Conservation (phyloP, 1,140 invertebrate species). For the Paraescarpia echinospica region DNA sequence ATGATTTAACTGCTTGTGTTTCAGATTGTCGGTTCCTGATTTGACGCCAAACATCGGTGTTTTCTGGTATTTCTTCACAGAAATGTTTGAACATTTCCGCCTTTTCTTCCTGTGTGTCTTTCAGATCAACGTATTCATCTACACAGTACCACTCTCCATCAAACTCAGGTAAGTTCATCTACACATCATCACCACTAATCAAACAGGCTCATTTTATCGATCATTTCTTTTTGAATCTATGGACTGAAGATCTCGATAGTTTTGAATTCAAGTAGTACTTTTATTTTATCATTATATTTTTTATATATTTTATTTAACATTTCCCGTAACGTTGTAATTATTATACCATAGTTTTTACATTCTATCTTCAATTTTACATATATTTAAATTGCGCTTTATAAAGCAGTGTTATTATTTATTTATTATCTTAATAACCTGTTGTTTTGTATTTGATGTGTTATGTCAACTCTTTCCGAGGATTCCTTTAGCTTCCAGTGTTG, state of each 20-base stretch:
- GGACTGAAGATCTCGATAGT: neutral
- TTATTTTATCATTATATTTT: too few species aligned
- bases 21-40: slow-evolving; percentile 75
- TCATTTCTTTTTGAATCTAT: neutral
- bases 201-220: neutral
- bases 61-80: slow-evolving; percentile 99
- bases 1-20: slow-evolving; percentile 31
- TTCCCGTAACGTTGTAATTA: too few species aligned
- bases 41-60: slow-evolving; percentile 95
- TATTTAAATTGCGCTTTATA: too few species aligned
- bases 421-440: too few species aligned
- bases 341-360: too few species aligned
- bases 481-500: neutral
- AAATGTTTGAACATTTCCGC: slow-evolving; percentile 99
- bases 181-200: too few species aligned
- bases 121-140: slow-evolving; percentile 93
- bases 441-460: too few species aligned
- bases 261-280: too few species aligned
- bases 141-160: slow-evolving; percentile 84
- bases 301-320: too few species aligned
- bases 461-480: too few species aligned
- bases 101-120: slow-evolving; percentile 93
- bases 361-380: too few species aligned
- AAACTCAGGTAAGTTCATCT: slow-evolving; percentile 67
- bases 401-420: too few species aligned